phyloP scores from a whole-genome alignment of 2,888 invertebrate genomes.

The Xylocampa areola region DNA sequence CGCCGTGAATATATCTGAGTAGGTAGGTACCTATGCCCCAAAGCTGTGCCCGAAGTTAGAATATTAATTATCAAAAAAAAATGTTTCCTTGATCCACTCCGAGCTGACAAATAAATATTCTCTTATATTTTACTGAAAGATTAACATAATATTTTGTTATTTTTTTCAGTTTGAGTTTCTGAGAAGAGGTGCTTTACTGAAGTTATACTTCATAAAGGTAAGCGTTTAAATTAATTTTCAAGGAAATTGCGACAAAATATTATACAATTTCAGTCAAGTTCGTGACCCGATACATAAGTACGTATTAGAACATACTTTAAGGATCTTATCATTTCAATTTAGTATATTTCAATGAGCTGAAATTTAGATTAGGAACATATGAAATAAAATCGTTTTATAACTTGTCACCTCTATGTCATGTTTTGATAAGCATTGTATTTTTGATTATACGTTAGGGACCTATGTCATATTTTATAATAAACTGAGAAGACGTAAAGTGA shows the following conservation, averaged over 20 bases:
- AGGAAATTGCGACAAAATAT: constrained; percentile 29
- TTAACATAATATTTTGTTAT: constrained; percentile 39
- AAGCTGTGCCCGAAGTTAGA: constrained; percentile 43
- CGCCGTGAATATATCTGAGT: constrained; percentile 48
- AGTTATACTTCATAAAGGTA: constrained; percentile 54
- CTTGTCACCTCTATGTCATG: too few relatives aligned
- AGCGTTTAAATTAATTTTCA: constrained; percentile 41
- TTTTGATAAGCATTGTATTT: too few relatives aligned
- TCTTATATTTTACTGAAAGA: constrained; percentile 36
- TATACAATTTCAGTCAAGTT: constrained; percentile 7
- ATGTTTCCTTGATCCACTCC: constrained; percentile 44
- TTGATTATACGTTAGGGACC: too few relatives aligned
- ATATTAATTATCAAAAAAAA: constrained; percentile 56
- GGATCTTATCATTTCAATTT: too few relatives aligned
- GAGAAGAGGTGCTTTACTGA: constrained; percentile 41
- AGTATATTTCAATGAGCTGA: not conserved
- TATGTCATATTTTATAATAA: too few relatives aligned
- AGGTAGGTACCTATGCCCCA: constrained; percentile 24
- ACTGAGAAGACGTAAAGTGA: too few relatives aligned
- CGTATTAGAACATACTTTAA: not conserved
- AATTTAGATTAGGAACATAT: constrained; percentile 9
- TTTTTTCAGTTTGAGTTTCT: constrained; percentile 50
- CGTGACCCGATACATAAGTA: constrained; percentile 9
- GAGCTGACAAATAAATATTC: constrained; percentile 42
- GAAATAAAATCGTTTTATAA: not conserved